These are phyloP conservation scores for Isaurus tuberculatus DNA, from an alignment of 92 coral and sea anemone species.

Conservation along the genomic window DNA sequence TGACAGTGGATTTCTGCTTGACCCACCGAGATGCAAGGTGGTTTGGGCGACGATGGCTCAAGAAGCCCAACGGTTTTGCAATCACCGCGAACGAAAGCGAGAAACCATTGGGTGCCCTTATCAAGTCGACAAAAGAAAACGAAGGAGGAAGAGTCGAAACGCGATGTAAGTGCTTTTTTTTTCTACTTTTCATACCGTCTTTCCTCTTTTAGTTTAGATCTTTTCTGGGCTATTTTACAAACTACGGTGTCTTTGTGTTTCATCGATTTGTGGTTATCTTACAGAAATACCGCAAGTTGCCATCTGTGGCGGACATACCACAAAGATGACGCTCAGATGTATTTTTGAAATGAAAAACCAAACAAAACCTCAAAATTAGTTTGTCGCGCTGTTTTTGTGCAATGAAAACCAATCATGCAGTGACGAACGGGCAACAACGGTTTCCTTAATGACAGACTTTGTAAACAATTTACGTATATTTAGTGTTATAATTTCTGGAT, in stretches of 20 bases:
- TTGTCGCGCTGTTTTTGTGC: neutral
- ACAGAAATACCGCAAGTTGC: constrained; percentile 7
- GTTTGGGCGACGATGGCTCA: constrained; percentile 7
- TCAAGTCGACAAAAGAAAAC: constrained; percentile 42
- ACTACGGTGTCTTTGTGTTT: neutral
- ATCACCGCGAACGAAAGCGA: constrained; percentile 31
- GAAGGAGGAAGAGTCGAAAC: constrained; percentile 38
- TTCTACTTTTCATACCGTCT: neutral
- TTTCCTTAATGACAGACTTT: neutral
- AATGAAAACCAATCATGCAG: neutral
- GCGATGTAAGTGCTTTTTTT: constrained; percentile 33
- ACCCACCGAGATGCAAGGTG: constrained; percentile 26
- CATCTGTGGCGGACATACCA: neutral
- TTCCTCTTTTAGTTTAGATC: neutral
- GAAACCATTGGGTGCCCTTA: constrained; percentile 35
- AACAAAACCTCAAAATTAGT: neutral
- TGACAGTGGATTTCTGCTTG: neutral
- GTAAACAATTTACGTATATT: neutral
- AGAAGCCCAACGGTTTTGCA: constrained; percentile 14
- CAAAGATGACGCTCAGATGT: neutral
- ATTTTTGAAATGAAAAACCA: neutral
- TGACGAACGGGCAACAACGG: neutral
- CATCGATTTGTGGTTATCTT: neutral
- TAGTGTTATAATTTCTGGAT: neutral
- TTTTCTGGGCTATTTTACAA: neutral